Base-by-base conservation (phyloP, 23 tunicate species). In the Clavelina lepadiformis region DNA sequence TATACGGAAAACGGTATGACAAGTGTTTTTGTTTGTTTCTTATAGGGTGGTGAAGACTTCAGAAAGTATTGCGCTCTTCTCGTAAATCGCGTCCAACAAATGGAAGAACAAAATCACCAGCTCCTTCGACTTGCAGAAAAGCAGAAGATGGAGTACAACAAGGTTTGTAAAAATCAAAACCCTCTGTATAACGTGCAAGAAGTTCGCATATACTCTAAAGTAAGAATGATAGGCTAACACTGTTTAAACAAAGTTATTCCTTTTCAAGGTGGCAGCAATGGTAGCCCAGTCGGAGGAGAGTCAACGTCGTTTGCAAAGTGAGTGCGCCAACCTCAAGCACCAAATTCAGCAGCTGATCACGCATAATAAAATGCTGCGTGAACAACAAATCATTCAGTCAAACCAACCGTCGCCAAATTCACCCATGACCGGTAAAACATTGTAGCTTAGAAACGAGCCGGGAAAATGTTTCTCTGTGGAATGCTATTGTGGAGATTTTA, bases 61-160 rank as follows among this genome's bases (percentile, higher is more conserved):
- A 74, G 78, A 25, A 56, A 33, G 38, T 57, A 72, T 25, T 81
- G 88, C 57, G 13, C 72, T n/a, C 37, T 81, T 27, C 69, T 81
- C 19, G 49, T 74, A 15, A 79, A 81, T 31, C 72, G 88, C 37
- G 63, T 81, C 20, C 62, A 65, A 37, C 56, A 65, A 63, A 76
- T 81, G 68, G 88, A 81, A 46, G 80, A 81, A 33, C 88, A 81
- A 27, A 81, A 81, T 35, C 31, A 53, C 21, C 72, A 71, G 31
- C 68, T 81, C 1, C 46, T 63, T 46, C 1, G 56, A 25, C 20
- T 70, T 24, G 79, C 79, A 30, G 88, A 81, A 53, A 53, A 65
- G 65, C 88, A 81, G 45, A 72, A 65, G 49, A 25, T 38, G 26
- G 88, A 81, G 31, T 81, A 72, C 51, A 68, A 72, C 29, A 81